These are phyloP conservation scores for Lumbricus terrestris DNA, from an alignment of 2,888 invertebrate genomes.

Conservation along the genomic window DNA sequence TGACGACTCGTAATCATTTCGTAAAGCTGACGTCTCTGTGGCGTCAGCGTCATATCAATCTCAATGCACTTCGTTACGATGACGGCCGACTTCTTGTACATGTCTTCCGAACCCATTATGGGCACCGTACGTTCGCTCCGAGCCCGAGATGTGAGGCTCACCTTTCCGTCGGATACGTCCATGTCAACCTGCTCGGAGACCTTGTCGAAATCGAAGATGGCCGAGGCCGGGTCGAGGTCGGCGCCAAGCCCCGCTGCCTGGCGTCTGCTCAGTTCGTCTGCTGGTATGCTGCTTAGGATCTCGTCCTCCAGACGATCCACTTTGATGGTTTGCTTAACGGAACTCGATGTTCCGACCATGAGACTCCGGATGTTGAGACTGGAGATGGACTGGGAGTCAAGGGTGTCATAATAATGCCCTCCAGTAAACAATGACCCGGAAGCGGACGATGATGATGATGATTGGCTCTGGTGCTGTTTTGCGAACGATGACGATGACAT, in stretches of 20 bases:
- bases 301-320: conserved; percentile 42
- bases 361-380: conserved; percentile 22
- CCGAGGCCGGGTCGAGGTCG: conserved; percentile 16
- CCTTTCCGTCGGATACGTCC: conserved; percentile 37
- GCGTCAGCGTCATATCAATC: conserved; percentile 54
- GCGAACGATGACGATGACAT: not conserved
- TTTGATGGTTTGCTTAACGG: conserved; percentile 42
- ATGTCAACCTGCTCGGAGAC: conserved; percentile 42
- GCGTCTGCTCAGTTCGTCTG: conserved; percentile 26
- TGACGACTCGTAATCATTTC: conserved; percentile 45
- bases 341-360: conserved; percentile 33
- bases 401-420: not conserved
- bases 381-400: not conserved
- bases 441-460: not conserved
- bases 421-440: not conserved
- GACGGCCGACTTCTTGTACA: conserved; percentile 56
- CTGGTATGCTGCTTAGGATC: conserved; percentile 34
- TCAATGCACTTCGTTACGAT: conserved; percentile 56
- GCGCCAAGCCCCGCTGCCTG: not conserved
- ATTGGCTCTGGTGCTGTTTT: not conserved
- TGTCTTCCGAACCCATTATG: conserved; percentile 53
- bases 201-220: conserved; percentile 41
- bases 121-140: conserved; percentile 55
- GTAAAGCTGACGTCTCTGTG: conserved; percentile 51
- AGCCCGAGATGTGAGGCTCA: conserved; percentile 45